Conservation (phyloP, 1,140 invertebrate genomes). For the Oreohelix idahoensis region DNA sequence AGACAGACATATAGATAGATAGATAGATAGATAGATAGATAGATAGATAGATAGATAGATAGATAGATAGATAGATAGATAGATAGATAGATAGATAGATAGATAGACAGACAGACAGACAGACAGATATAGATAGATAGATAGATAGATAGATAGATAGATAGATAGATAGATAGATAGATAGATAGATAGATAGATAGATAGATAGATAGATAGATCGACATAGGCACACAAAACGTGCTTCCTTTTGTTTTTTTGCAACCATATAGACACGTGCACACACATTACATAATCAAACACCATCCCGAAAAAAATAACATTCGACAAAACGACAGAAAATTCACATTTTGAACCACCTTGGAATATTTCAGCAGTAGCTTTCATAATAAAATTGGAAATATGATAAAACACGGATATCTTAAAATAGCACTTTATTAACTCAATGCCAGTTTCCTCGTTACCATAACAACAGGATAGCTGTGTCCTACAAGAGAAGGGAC, state of each 20-base stretch:
- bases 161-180: neutral
- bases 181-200: neutral
- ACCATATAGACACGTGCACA: too few relatives aligned
- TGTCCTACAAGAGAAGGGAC: neutral
- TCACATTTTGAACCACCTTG: too few relatives aligned
- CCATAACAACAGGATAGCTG: neutral
- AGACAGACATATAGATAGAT: neutral
- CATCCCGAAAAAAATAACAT: too few relatives aligned
- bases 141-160: neutral
- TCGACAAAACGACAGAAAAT: too few relatives aligned
- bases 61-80: constrained; percentile 22
- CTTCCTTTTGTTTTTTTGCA: too few relatives aligned
- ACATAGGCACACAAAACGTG: too few relatives aligned
- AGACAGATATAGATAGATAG: constrained; percentile 11
- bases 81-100: constrained; percentile 8
- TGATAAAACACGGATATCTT: too few relatives aligned
- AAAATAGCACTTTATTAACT: neutral
- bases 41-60: constrained; percentile 18
- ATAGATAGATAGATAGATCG: neutral
- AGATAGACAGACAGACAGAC: constrained; percentile 19
- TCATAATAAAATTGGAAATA: too few relatives aligned
- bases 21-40: neutral
- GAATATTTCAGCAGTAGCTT: too few relatives aligned
- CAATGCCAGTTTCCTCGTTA: neutral
- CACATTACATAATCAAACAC: too few relatives aligned